Evolutionary conservation across 2,113 vertebrate species (phyloP).

Genomic region (Mola mola): DNA sequence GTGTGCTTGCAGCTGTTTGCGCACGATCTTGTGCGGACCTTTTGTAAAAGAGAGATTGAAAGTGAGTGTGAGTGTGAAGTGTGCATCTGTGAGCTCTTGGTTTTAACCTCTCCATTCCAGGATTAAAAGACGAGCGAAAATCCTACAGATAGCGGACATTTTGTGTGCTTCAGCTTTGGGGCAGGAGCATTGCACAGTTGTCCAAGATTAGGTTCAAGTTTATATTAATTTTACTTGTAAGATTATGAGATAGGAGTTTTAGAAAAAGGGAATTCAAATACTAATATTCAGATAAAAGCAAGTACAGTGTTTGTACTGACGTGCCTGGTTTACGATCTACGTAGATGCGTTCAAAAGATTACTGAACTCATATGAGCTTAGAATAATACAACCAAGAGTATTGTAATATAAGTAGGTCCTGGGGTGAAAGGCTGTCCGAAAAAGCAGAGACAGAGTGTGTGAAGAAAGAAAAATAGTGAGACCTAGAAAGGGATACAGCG

Average conservation of each 20-base stretch:
- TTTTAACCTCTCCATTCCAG: slow-evolving; percentile 34
- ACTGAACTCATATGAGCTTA: slow-evolving; percentile 16
- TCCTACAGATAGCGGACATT: slow-evolving; percentile 24
- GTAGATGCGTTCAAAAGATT: slow-evolving; percentile 34
- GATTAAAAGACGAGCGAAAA: slow-evolving; percentile 51
- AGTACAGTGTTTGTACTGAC: not conserved
- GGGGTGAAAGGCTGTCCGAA: slow-evolving; percentile 1
- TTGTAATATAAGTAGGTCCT: slow-evolving; percentile 17
- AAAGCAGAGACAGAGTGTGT: slow-evolving; percentile 25
- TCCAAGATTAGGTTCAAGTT: slow-evolving; percentile 19
- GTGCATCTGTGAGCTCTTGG: slow-evolving; percentile 18
- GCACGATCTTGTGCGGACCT: slow-evolving; percentile 13
- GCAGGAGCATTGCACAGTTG: slow-evolving; percentile 8
- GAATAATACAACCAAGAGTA: slow-evolving; percentile 14
- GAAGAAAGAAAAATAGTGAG: slow-evolving; percentile 7
- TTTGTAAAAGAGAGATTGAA: slow-evolving; percentile 28
- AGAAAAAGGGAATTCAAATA: not conserved
- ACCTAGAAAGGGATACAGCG: slow-evolving; percentile 3
- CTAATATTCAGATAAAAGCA: slow-evolving; percentile 16
- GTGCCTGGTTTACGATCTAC: too few species aligned
- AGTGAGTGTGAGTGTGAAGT: slow-evolving; percentile 51
- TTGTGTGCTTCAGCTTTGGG: slow-evolving; percentile 16
- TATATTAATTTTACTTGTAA: slow-evolving; percentile 12
- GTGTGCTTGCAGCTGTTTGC: slow-evolving; percentile 7
- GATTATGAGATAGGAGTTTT: slow-evolving; percentile 19